Conservation (phyloP, 2,888 invertebrate species). For the Hybos culiciformis region DNA sequence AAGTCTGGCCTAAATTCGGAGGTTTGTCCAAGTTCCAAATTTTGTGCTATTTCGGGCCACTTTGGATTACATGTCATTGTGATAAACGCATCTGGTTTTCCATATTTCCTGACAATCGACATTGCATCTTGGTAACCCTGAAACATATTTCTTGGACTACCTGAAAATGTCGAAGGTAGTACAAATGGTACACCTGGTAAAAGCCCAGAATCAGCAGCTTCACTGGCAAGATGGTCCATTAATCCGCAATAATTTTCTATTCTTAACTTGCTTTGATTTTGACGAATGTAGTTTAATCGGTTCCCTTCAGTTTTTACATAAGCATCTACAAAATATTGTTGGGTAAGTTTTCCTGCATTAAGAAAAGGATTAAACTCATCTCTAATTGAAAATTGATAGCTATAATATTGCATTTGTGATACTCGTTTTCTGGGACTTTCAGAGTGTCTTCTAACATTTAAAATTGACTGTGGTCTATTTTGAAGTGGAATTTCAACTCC, state of each 20-base stretch:
- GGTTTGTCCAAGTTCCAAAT: constrained; percentile 1
- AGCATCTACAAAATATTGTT: not conserved
- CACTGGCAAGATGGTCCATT: too few relatives aligned
- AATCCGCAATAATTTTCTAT: not conserved
- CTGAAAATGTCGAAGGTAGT: too few relatives aligned
- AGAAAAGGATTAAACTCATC: not conserved
- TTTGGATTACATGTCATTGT: constrained; percentile 7
- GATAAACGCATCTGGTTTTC: constrained; percentile 16
- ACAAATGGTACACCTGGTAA: too few relatives aligned
- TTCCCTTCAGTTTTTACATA: not conserved
- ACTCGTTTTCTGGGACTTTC: not conserved
- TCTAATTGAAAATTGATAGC: not conserved
- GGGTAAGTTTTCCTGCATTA: not conserved
- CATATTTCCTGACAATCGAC: constrained; percentile 16
- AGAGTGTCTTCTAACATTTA: too few relatives aligned
- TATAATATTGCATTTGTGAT: not conserved
- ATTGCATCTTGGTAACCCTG: constrained; percentile 17
- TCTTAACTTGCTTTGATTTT: not conserved
- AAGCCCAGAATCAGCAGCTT: too few relatives aligned
- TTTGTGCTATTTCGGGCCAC: not conserved
- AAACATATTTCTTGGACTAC: constrained; percentile 13
- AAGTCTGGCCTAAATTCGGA: not conserved
- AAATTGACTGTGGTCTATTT: too few relatives aligned
- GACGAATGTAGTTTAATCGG: not conserved
- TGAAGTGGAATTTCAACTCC: too few relatives aligned